phyloP scores from a whole-genome alignment of 2,888 invertebrate genomes.

The Morpho helenor region DNA sequence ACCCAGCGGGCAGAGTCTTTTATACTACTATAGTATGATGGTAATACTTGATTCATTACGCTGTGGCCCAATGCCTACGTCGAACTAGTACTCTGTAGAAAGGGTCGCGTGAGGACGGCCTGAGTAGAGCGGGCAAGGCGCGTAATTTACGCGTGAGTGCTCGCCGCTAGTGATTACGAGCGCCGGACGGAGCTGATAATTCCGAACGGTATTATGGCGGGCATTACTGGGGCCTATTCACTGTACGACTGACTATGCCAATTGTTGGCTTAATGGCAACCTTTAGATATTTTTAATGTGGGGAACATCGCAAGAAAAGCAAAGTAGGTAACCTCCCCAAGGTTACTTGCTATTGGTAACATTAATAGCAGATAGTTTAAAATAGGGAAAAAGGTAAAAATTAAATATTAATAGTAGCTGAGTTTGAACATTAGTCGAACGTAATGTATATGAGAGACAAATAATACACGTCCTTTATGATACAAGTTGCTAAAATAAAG shows the following conservation, averaged over 20 bases:
- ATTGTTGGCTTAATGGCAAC: too few relatives aligned
- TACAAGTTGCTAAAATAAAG: too few relatives aligned
- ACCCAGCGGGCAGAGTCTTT: too few relatives aligned
- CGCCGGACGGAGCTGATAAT: slow-evolving; percentile 61
- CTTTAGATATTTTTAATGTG: too few relatives aligned
- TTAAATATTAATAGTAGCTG: too few relatives aligned
- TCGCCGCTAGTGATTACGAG: slow-evolving; percentile 70
- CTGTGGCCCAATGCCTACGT: slow-evolving; percentile 24
- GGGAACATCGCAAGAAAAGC: background rate
- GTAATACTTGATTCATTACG: background rate
- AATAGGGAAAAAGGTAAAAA: too few relatives aligned
- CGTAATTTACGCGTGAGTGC: slow-evolving; percentile 76
- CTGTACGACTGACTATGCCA: background rate
- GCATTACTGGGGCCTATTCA: slow-evolving; percentile 6
- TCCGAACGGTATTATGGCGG: slow-evolving; percentile 32
- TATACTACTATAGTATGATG: background rate
- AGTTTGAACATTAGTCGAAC: too few relatives aligned
- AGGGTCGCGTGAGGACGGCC: slow-evolving; percentile 21
- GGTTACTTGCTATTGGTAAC: too few relatives aligned
- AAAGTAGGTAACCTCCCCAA: too few relatives aligned
- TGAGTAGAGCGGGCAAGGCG: slow-evolving; percentile 38
- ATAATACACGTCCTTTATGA: too few relatives aligned
- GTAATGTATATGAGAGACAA: too few relatives aligned
- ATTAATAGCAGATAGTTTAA: too few relatives aligned
- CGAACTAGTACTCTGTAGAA: slow-evolving; percentile 12